These are phyloP conservation scores for Eupithecia subumbrata DNA, from an alignment of 2,888 invertebrate genomes.

Conservation along the genomic window DNA sequence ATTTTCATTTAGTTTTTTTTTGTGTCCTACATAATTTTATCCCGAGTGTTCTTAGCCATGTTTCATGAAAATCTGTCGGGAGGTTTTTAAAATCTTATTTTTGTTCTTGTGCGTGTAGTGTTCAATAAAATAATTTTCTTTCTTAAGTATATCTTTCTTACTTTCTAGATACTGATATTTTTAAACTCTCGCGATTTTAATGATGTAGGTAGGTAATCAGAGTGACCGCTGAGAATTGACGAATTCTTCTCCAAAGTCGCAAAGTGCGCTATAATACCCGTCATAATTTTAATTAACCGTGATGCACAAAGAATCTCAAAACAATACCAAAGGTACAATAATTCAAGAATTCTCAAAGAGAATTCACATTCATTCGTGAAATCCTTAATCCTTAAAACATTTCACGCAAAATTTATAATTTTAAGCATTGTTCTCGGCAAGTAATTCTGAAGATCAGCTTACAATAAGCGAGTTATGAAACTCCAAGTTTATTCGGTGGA, in stretches of 20 bases:
- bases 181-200: no score
- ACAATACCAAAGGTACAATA: not conserved
- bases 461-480: constrained; percentile 18
- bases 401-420: constrained; percentile 12
- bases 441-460: constrained; percentile 15
- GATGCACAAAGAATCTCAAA: not conserved
- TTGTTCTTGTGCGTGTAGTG: no score
- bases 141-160: no score
- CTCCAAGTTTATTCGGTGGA: constrained; percentile 17
- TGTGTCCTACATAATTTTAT: no score
- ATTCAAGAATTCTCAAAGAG: not conserved
- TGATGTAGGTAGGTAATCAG: no score
- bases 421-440: constrained; percentile 13
- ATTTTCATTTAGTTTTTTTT: no score
- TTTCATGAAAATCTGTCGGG: no score
- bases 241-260: not conserved
- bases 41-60: no score
- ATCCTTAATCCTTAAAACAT: constrained; percentile 8
- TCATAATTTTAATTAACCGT: not conserved
- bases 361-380: not conserved
- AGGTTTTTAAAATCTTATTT: no score
- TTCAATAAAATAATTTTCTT: no score
- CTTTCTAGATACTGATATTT: no score
- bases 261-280: not conserved
- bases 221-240: no score